phyloP scores from a whole-genome alignment of 2,888 invertebrate species.

The Taenaris catops region DNA sequence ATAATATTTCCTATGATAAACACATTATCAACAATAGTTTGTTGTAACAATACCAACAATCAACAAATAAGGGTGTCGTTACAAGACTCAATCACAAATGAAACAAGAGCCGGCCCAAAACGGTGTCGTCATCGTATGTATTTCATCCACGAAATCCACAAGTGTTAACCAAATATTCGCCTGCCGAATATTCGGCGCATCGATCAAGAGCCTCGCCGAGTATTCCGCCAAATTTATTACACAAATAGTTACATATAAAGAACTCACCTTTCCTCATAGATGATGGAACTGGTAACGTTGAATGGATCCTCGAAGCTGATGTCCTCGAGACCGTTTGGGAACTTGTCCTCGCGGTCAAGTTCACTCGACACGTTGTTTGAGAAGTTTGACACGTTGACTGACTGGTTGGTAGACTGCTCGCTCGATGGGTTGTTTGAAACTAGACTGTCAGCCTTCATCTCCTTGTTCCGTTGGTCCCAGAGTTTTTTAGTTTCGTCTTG shows the following conservation, averaged over 20 bases:
- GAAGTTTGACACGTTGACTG: constrained; percentile 4
- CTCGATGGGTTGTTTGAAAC: constrained; percentile 21
- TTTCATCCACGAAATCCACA: too few species aligned
- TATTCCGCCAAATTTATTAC: too few species aligned
- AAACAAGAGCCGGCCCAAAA: too few species aligned
- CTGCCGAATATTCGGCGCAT: too few species aligned
- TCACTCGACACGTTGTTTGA: constrained; percentile 13
- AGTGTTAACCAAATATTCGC: too few species aligned
- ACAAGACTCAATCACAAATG: too few species aligned
- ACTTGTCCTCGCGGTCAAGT: constrained; percentile 24
- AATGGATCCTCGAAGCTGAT: constrained; percentile 50
- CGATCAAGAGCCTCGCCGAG: too few species aligned
- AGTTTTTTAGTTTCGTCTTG: constrained; percentile 94
- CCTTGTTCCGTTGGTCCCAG: constrained; percentile 82
- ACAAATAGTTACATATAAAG: not conserved
- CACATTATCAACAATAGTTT: too few species aligned
- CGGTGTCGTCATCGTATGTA: too few species aligned
- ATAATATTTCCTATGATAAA: too few species aligned
- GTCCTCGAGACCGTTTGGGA: constrained; percentile 36
- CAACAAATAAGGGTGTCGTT: too few species aligned
- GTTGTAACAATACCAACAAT: too few species aligned
- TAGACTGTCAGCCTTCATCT: constrained; percentile 23
- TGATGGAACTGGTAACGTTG: constrained; percentile 45
- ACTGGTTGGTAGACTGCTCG: not conserved
- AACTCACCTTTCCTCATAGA: constrained; percentile 64